These are phyloP conservation scores for Sebastes kiyomatsui DNA, from an alignment of 2,797 vertebrate genomes.

Conservation along the genomic window DNA sequence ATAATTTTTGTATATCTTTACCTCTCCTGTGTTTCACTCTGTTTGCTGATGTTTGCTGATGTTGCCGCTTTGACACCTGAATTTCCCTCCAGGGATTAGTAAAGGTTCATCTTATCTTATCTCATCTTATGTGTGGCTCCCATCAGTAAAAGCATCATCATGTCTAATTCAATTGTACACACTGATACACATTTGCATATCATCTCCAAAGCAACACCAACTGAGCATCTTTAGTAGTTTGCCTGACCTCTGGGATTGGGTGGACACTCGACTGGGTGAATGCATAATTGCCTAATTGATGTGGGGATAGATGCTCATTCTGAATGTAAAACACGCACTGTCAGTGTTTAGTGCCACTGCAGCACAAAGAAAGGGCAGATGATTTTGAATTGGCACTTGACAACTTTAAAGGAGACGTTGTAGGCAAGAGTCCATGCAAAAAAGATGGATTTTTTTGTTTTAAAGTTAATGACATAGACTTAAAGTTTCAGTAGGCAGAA, in stretches of 20 bases:
- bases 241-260: constrained; percentile 27
- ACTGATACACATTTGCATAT: constrained; percentile 23
- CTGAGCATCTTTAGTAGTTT: neutral
- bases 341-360: neutral
- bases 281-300: constrained; percentile 19
- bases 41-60: too few species aligned
- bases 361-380: neutral
- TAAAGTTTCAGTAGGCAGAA: neutral
- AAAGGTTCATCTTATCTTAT: too few species aligned
- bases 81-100: too few species aligned
- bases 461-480: neutral
- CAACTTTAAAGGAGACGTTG: neutral
- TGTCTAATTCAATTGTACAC: constrained; percentile 36
- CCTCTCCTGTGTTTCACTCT: too few species aligned
- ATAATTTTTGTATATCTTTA: too few species aligned
- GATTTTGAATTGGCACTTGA: neutral
- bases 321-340: neutral
- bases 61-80: too few species aligned
- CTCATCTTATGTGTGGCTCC: neutral
- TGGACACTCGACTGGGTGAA: neutral
- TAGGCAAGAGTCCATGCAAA: neutral
- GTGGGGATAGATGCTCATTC: neutral
- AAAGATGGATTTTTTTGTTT: neutral
- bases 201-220: neutral
- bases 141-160: constrained; percentile 17